A percentile compares a stretch with the other conserved stretches of the same genome.
Conservation (phyloP, 2,113 vertebrate genomes). For the Sclerurus mexicanus region DNA sequence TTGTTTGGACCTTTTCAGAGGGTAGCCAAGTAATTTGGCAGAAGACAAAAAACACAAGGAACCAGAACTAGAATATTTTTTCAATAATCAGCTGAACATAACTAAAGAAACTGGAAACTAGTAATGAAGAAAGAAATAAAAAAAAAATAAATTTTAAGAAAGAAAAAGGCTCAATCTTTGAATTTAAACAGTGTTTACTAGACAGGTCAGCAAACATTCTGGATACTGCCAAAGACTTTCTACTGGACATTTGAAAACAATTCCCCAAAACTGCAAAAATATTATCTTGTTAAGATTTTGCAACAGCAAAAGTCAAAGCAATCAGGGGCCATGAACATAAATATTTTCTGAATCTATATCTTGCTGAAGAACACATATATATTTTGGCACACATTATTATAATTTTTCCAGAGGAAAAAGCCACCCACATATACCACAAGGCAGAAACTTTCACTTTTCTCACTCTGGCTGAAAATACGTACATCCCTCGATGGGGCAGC, state of each 20-base stretch:
- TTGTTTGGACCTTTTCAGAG: neutral
- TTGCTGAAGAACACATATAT: neutral
- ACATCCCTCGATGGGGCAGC: neutral
- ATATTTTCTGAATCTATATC: neutral
- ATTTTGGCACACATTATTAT: neutral
- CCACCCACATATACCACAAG: neutral
- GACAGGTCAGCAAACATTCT: neutral
- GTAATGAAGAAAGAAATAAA: neutral
- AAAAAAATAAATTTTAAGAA: neutral
- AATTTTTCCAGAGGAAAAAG: neutral
- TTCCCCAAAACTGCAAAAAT: neutral
- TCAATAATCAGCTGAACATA: neutral
- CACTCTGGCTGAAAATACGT: neutral
- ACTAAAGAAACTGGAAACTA: neutral
- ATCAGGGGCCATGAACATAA: neutral
- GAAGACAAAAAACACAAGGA: neutral
- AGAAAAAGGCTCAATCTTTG: neutral
- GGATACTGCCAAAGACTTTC: neutral
- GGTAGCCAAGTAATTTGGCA: constrained; percentile 11
- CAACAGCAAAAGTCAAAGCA: neutral
- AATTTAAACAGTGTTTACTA: neutral
- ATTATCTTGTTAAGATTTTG: neutral
- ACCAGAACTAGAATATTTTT: neutral
- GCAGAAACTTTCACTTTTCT: neutral
- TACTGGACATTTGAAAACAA: neutral